phyloP scores from a whole-genome alignment of 2,888 invertebrate genomes.

The Chouioia cunea region DNA sequence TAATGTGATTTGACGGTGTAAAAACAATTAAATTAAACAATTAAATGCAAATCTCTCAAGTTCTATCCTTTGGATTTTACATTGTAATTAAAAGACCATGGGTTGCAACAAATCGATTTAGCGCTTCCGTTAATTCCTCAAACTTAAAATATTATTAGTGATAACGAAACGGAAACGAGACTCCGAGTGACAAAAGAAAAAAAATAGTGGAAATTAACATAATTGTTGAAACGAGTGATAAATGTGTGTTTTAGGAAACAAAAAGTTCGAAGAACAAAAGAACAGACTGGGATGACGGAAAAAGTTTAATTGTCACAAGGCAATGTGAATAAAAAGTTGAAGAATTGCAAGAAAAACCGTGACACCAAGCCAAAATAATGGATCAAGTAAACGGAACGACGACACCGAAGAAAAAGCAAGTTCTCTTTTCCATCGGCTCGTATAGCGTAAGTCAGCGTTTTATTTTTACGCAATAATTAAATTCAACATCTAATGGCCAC shows the following conservation, averaged over 20 bases:
- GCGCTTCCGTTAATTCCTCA: too few relatives aligned
- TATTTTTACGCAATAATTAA: not conserved
- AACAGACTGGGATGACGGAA: constrained; percentile 3
- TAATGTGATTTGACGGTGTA: too few relatives aligned
- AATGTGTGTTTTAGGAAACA: constrained; percentile 16
- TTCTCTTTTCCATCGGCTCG: constrained; percentile 44
- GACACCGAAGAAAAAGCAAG: constrained; percentile 23
- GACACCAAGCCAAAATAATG: constrained; percentile 19
- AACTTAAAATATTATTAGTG: too few relatives aligned
- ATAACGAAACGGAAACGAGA: too few relatives aligned
- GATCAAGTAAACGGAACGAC: constrained; percentile 32
- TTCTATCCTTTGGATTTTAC: too few relatives aligned
- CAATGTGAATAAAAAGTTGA: constrained; percentile 24
- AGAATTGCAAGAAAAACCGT: not conserved
- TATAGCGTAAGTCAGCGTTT: constrained; percentile 37
- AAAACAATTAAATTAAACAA: too few relatives aligned
- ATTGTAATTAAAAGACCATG: too few relatives aligned
- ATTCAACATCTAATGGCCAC: not conserved
- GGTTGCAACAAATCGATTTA: too few relatives aligned
- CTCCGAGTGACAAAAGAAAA: too few relatives aligned
- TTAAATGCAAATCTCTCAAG: too few relatives aligned
- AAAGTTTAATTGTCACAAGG: constrained; percentile 22
- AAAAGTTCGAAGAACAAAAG: not conserved
- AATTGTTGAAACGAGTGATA: not conserved
- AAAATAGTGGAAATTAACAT: too few relatives aligned